Conservation (phyloP, 2,888 invertebrate species). For the Agrilus cyanescens region DNA sequence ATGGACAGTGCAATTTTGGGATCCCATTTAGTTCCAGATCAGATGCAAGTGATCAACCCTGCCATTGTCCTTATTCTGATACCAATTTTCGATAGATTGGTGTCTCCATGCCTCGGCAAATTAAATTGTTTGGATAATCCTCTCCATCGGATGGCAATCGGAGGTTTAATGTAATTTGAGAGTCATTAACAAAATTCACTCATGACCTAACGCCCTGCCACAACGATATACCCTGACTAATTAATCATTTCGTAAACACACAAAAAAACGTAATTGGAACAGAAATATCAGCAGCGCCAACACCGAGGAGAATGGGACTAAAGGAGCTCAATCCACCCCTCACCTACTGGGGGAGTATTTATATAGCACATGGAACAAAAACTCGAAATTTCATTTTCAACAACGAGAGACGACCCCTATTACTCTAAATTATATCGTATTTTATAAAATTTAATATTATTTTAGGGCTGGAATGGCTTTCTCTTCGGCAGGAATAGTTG, state of each 20-base stretch:
- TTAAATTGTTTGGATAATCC: constrained; percentile 41
- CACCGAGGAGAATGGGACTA: too few relatives aligned
- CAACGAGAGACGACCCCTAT: too few relatives aligned
- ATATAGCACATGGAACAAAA: too few relatives aligned
- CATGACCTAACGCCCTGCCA: constrained; percentile 39
- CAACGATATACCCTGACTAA: too few relatives aligned
- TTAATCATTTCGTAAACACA: too few relatives aligned
- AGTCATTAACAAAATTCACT: too few relatives aligned
- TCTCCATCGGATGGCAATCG: constrained; percentile 63
- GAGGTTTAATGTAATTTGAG: constrained; percentile 43
- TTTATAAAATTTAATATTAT: constrained; percentile 9
- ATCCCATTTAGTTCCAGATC: constrained; percentile 57
- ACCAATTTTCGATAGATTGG: constrained; percentile 45
- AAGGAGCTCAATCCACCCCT: too few relatives aligned
- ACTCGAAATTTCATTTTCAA: too few relatives aligned
- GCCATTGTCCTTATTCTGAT: constrained; percentile 59
- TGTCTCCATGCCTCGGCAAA: constrained; percentile 43
- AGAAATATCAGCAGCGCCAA: too few relatives aligned
- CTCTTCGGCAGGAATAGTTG: constrained; percentile 42
- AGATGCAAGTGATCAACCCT: constrained; percentile 71
- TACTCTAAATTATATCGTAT: too few relatives aligned
- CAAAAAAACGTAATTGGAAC: too few relatives aligned
- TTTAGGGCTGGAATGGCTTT: constrained; percentile 22
- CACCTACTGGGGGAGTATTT: too few relatives aligned
- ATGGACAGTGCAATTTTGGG: constrained; percentile 55